phyloP scores from a whole-genome alignment of 2,113 vertebrate species.

The Capreolus pygargus region DNA sequence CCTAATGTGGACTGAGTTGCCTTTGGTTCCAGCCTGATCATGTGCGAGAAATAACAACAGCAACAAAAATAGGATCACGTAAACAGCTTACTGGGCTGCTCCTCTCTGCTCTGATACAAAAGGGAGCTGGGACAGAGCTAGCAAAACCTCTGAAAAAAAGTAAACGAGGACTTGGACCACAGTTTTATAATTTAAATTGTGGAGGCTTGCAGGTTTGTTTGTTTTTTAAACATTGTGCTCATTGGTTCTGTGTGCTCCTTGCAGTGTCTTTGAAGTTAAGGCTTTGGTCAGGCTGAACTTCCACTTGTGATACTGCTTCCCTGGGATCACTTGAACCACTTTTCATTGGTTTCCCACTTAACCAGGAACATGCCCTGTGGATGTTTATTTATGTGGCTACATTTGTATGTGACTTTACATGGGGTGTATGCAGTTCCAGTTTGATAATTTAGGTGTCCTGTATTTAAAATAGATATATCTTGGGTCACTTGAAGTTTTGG shows the following conservation, averaged over 20 bases:
- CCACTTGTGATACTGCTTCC: fast-evolving
- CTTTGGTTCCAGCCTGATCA: background rate
- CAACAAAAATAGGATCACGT: background rate
- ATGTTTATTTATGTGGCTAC: background rate
- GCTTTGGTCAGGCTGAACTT: background rate
- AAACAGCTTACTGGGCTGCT: background rate
- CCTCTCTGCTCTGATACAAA: background rate
- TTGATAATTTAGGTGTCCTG: background rate
- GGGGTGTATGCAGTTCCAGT: background rate
- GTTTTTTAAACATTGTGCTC: background rate
- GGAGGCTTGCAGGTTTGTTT: background rate
- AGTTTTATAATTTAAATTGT: background rate
- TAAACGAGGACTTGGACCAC: background rate
- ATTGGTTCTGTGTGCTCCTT: background rate
- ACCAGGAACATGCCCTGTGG: background rate
- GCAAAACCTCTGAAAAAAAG: background rate
- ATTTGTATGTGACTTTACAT: background rate
- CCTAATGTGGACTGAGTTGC: background rate
- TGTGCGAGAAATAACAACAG: constrained; percentile 27
- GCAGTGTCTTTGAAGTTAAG: background rate
- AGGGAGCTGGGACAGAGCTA: background rate
- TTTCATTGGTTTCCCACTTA: background rate
- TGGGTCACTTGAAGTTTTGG: background rate
- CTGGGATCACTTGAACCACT: background rate
- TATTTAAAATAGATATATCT: background rate